Evolutionary conservation across 2,888 invertebrate genomes (phyloP).

Genomic region (Phortica okadai): DNA sequence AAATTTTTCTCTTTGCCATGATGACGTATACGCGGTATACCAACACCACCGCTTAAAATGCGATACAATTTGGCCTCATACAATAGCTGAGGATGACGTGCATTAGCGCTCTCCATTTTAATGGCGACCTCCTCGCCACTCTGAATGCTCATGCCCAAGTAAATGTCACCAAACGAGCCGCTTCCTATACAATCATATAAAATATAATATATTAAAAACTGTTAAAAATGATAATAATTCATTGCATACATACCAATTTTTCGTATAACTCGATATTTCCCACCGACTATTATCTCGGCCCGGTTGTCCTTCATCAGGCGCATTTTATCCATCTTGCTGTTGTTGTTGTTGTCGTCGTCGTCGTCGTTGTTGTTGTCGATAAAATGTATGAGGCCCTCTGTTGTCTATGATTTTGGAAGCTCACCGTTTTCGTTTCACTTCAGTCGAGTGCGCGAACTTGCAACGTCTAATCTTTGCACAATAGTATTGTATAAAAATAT

Average conservation of each 20-base stretch:
- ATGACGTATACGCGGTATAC: conserved; percentile 97
- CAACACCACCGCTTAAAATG: conserved; percentile 97
- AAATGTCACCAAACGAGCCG: conserved; percentile 99
- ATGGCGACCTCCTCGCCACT: conserved; percentile 99
- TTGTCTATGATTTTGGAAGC: too few relatives aligned
- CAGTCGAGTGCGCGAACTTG: too few relatives aligned
- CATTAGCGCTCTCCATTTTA: conserved; percentile 97
- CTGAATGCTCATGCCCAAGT: conserved; percentile 93
- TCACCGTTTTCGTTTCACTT: too few relatives aligned
- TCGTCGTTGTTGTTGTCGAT: neutral
- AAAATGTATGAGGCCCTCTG: neutral
- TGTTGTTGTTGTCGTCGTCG: conserved; percentile 21
- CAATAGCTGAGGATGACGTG: conserved; percentile 98
- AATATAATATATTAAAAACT: too few relatives aligned
- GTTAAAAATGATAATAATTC: too few relatives aligned
- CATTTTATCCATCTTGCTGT: conserved; percentile 72
- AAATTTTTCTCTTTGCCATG: conserved; percentile 97
- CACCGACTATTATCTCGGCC: conserved; percentile 89
- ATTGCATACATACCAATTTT: conserved; percentile 86
- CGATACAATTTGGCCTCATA: conserved; percentile 99
- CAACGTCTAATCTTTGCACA: too few relatives aligned
- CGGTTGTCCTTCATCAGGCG: conserved; percentile 73
- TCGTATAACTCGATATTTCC: conserved; percentile 95
- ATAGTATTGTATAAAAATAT: too few relatives aligned
- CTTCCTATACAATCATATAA: conserved; percentile 79